These are phyloP conservation scores for Chunga burmeisteri DNA, from an alignment of 2,113 vertebrate species.

Conservation along the genomic window DNA sequence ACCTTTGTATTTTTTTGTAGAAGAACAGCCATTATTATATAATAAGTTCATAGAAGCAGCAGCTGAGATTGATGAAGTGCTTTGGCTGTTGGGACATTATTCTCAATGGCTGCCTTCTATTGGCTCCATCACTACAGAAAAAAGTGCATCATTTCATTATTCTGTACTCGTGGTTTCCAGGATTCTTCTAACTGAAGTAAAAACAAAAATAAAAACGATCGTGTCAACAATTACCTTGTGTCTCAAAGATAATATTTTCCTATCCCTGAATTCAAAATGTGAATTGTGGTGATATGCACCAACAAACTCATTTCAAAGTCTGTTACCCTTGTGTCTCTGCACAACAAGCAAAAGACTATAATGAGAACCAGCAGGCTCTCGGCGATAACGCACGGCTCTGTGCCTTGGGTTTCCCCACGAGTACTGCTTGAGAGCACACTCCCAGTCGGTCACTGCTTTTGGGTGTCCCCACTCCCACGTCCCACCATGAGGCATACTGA, in stretches of 20 bases:
- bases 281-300: background rate
- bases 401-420: background rate
- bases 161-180: background rate
- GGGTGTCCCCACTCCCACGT: background rate
- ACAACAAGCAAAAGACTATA: background rate
- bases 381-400: accelerated
- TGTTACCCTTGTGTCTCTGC: background rate
- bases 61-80: conserved; percentile 10
- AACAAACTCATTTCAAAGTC: background rate
- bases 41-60: background rate
- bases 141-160: background rate
- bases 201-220: background rate
- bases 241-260: background rate
- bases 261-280: background rate
- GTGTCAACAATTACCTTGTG: background rate
- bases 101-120: background rate
- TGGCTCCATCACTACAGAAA: background rate
- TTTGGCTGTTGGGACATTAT: conserved; percentile 11
- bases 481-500: background rate
- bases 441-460: background rate
- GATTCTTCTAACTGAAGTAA: background rate
- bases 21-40: background rate
- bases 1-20: background rate
- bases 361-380: background rate
- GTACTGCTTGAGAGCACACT: background rate